Conservation (phyloP, 2,113 vertebrate species). For the Plecotus auritus region DNA sequence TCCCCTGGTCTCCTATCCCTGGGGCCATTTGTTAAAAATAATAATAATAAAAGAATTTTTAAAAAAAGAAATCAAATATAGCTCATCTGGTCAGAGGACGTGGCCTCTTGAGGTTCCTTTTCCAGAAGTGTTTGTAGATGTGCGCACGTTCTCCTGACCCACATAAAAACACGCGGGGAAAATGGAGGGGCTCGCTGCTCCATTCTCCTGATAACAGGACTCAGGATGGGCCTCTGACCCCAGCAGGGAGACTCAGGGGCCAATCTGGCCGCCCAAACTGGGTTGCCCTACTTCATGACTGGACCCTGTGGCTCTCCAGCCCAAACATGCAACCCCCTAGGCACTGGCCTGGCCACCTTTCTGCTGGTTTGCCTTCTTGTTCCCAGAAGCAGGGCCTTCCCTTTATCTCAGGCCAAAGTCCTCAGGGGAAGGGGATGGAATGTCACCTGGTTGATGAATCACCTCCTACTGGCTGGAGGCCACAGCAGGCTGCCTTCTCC, state of each 20-base stretch:
- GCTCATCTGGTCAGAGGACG: too few species aligned
- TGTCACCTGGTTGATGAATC: conserved; percentile 62
- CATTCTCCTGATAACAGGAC: background rate
- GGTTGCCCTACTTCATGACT: background rate
- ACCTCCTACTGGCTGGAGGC: conserved; percentile 25
- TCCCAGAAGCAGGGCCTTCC: conserved; percentile 46
- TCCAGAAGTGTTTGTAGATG: background rate
- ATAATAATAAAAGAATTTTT: conserved; percentile 77
- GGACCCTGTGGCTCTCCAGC: background rate
- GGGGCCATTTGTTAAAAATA: conserved; percentile 79
- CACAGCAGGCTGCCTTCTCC: background rate
- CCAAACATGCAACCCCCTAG: background rate
- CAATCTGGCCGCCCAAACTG: background rate
- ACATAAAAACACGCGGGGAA: background rate
- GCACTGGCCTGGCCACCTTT: background rate
- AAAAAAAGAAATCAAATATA: conserved; percentile 36
- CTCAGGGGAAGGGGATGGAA: conserved; percentile 15
- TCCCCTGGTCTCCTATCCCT: conserved; percentile 67
- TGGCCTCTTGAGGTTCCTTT: background rate
- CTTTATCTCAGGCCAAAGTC: conserved; percentile 69
- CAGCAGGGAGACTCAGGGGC: background rate
- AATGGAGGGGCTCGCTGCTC: background rate
- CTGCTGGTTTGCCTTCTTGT: conserved; percentile 28
- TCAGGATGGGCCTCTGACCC: background rate
- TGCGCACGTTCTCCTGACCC: background rate